Conservation (phyloP, 2,888 invertebrate genomes). For the Drepanosiphum platanoidis region DNA sequence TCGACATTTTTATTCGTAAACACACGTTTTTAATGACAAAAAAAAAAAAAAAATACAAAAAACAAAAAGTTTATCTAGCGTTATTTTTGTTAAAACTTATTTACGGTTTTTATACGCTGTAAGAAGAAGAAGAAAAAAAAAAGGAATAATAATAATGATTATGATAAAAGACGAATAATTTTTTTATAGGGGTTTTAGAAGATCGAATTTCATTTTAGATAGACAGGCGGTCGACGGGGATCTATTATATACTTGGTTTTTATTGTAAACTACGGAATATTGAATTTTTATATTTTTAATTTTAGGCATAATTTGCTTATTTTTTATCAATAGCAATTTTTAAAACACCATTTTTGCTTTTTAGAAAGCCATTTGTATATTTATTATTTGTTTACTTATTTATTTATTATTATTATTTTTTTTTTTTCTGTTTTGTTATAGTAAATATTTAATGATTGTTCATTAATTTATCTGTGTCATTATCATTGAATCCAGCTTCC, state of each 20-base stretch:
- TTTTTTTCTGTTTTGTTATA: conserved; percentile 27
- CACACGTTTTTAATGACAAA: conserved; percentile 8
- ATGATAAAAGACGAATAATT: conserved; percentile 50
- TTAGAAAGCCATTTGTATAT: conserved; percentile 52
- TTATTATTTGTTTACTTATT: too few relatives aligned
- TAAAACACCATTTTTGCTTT: conserved; percentile 47
- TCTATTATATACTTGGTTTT: conserved; percentile 14
- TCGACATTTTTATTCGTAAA: conserved; percentile 36
- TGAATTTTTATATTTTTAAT: conserved; percentile 50
- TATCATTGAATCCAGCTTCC: conserved; percentile 14
- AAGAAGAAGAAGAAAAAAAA: background rate
- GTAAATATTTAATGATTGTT: conserved; percentile 34
- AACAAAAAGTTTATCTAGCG: conserved; percentile 1
- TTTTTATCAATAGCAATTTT: conserved; percentile 54
- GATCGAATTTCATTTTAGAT: conserved; percentile 31
- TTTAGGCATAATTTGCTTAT: conserved; percentile 50
- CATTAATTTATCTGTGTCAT: background rate
- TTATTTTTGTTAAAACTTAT: conserved; percentile 56
- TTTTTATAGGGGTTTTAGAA: conserved; percentile 53
- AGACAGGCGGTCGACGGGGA: background rate
- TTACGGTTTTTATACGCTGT: conserved; percentile 55
- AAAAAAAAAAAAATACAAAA: background rate
- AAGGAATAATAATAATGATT: background rate
- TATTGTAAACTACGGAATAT: conserved; percentile 16
- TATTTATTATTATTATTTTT: too few relatives aligned